Evolutionary conservation across 2,888 invertebrate genomes (phyloP).

Genomic region (Neoitamus cyanurus): DNA sequence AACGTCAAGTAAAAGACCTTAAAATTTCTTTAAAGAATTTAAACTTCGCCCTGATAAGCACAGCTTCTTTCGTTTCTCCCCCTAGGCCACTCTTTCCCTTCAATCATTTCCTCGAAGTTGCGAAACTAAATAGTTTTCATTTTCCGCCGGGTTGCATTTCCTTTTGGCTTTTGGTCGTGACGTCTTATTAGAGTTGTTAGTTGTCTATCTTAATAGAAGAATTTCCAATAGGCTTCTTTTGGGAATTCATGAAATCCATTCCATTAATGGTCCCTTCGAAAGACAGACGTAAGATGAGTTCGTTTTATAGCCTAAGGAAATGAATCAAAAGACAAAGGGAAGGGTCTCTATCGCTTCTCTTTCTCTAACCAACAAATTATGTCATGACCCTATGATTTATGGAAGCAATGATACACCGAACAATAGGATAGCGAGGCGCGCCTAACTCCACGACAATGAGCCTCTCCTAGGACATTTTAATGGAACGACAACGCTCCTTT

Average conservation of each 20-base stretch:
- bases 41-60: background rate
- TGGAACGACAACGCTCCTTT: background rate
- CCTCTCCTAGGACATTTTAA: background rate
- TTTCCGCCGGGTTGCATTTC: background rate
- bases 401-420: conserved; percentile 6
- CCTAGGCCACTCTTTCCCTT: background rate
- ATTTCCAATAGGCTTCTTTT: background rate
- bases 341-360: background rate
- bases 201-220: background rate
- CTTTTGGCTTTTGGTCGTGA: background rate
- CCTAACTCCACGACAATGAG: background rate
- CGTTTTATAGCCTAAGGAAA: background rate
- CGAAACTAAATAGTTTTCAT: background rate
- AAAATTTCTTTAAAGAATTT: background rate
- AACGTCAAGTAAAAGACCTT: background rate
- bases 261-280: background rate
- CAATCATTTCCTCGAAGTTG: background rate
- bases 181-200: background rate
- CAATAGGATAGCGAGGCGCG: background rate
- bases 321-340: background rate
- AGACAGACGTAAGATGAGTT: background rate
- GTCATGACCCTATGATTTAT: conserved; percentile 29
- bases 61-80: background rate
- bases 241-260: background rate
- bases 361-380: background rate